phyloP scores from a whole-genome alignment of 2,113 vertebrate genomes.

The Chlorocebus sabaeus region DNA sequence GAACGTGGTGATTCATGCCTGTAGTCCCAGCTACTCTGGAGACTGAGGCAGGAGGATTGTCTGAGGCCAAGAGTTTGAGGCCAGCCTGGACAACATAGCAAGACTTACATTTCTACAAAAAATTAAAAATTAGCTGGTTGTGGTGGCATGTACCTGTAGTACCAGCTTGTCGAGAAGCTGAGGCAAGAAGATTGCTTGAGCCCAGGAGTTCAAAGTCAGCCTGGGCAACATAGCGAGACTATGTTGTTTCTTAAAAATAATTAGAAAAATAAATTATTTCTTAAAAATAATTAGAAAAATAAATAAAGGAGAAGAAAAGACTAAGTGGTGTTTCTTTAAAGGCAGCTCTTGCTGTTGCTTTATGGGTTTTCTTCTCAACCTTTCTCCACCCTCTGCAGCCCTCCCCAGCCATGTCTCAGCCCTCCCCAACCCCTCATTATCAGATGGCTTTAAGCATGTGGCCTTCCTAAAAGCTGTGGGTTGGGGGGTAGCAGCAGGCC shows the following conservation, averaged over 20 bases:
- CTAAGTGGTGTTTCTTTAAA: neutral
- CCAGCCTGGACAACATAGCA: neutral
- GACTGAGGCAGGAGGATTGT: neutral
- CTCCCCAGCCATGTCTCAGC: rapidly evolving
- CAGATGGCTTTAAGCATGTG: neutral
- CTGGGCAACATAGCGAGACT: no score
- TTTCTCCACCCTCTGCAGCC: neutral
- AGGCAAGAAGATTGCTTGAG: no score
- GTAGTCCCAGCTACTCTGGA: neutral
- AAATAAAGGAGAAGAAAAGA: neutral
- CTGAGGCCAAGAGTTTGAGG: neutral
- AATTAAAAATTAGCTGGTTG: no score
- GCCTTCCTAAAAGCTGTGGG: neutral
- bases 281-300: neutral
- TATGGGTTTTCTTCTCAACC: neutral
- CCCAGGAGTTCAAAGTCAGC: no score
- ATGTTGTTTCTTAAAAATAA: no score
- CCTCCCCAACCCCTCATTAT: neutral
- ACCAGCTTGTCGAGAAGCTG: no score
- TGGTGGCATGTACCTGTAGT: no score
- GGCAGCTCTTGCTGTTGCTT: constrained; percentile 36
- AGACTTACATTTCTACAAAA: neutral
- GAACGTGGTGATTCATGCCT: neutral
- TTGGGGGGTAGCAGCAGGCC: neutral
- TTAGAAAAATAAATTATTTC: neutral